Evolutionary conservation across 2,113 vertebrate genomes (phyloP).

Genomic region (Ptilonorhynchus violaceus): DNA sequence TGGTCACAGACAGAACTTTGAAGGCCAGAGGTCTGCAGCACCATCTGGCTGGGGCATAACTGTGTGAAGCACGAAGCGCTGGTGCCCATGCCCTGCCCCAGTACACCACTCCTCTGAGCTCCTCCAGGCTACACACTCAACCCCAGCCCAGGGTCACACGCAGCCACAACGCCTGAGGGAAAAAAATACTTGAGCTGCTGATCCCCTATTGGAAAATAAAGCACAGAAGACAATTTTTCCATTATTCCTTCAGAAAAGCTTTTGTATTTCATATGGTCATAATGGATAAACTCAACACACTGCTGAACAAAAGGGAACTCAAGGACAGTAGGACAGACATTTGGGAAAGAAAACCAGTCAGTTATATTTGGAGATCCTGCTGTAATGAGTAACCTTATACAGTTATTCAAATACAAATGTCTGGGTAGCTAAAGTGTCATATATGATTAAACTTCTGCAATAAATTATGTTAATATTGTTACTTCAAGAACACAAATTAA

Average conservation of each 20-base stretch:
- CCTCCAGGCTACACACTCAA: not conserved
- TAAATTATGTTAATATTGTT: conserved; percentile 42
- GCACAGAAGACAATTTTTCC: not conserved
- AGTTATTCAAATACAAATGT: conserved; percentile 25
- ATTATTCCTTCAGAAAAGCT: not conserved
- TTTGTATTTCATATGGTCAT: not conserved
- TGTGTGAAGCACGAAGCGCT: fast-evolving
- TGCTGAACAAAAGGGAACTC: not conserved
- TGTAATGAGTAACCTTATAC: not conserved
- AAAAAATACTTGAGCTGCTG: not conserved
- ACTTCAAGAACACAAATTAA: conserved; percentile 49
- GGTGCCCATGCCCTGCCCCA: not conserved
- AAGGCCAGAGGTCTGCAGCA: not conserved
- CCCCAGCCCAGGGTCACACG: not conserved
- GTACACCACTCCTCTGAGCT: not conserved
- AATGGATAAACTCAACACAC: not conserved
- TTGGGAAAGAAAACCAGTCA: conserved; percentile 3
- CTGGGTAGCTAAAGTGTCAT: not conserved
- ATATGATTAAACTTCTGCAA: not conserved
- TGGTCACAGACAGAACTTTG: not conserved
- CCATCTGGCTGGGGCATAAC: fast-evolving
- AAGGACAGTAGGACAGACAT: not conserved
- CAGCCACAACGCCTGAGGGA: not conserved
- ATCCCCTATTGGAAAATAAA: not conserved
- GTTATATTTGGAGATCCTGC: not conserved